Percentiles rank a stretch among this genome's conserved stretches.
Evolutionary conservation across 2,113 vertebrate genomes (phyloP).

Genomic region (Leucosticte australis): DNA sequence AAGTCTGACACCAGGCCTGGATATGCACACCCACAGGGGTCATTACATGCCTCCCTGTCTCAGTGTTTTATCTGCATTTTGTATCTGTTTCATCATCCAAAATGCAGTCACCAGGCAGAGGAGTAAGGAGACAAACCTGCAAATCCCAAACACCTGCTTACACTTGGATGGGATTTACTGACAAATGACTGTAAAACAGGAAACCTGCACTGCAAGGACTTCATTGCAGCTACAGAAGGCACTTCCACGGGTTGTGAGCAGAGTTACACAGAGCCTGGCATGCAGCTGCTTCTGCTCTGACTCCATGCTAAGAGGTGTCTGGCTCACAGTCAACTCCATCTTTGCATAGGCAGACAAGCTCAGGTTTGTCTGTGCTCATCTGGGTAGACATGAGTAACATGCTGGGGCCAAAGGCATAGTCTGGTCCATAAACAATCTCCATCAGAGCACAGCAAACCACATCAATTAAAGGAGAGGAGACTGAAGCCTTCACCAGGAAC

Average conservation of each 20-base stretch:
- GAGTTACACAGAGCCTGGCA: not conserved
- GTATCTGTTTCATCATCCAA: not conserved
- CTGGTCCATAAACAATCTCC: not conserved
- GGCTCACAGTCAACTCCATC: not conserved
- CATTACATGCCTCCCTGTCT: not conserved
- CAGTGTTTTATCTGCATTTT: not conserved
- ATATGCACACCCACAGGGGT: not conserved
- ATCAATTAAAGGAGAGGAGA: not conserved
- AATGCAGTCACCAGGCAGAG: not conserved
- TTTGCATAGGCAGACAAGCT: not conserved
- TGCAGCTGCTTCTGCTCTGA: not conserved
- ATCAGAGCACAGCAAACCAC: constrained; percentile 21
- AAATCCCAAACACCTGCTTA: not conserved
- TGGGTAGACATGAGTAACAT: not conserved
- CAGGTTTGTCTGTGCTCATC: not conserved
- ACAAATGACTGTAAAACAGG: not conserved
- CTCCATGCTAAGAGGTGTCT: not conserved
- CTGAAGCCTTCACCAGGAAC: not conserved
- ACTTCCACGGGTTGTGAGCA: not conserved
- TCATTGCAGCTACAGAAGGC: not conserved
- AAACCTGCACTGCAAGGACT: not conserved
- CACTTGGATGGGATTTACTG: not conserved
- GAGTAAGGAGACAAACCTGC: not conserved
- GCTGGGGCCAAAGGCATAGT: not conserved
- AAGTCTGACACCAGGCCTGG: not conserved